Percentiles rank a stretch among this genome's conserved stretches.
Conservation (phyloP, 2,113 vertebrate species). For the Tringa solitaria region DNA sequence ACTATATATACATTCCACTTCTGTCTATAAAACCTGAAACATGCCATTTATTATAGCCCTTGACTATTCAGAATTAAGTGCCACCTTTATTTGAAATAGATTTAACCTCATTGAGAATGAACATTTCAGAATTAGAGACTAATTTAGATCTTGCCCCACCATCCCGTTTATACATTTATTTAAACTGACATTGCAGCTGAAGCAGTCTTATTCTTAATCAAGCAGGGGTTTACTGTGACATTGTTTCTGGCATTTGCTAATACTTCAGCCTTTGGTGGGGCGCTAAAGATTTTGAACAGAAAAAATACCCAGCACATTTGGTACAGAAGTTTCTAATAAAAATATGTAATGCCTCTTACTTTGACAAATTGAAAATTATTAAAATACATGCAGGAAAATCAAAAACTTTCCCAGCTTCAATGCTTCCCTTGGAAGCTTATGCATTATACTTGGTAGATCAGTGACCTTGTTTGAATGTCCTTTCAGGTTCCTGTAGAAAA, state of each 20-base stretch:
- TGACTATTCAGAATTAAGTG: neutral
- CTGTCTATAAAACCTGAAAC: neutral
- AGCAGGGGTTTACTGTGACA: neutral
- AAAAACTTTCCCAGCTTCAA: neutral
- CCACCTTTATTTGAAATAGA: neutral
- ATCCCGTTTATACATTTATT: neutral
- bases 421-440: neutral
- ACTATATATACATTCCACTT: neutral
- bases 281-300: neutral
- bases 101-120: neutral
- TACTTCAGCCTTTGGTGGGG: neutral
- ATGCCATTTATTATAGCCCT: neutral
- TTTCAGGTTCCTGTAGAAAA: neutral
- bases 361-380: neutral
- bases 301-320: neutral
- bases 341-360: neutral
- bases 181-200: neutral
- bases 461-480: neutral
- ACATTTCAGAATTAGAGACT: neutral
- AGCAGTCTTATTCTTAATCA: neutral
- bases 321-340: neutral
- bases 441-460: neutral
- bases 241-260: neutral
- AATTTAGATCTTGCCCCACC: neutral
- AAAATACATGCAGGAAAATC: neutral